Conservation (phyloP, 1,140 invertebrate species). For the Tetramorium parvispinum region DNA sequence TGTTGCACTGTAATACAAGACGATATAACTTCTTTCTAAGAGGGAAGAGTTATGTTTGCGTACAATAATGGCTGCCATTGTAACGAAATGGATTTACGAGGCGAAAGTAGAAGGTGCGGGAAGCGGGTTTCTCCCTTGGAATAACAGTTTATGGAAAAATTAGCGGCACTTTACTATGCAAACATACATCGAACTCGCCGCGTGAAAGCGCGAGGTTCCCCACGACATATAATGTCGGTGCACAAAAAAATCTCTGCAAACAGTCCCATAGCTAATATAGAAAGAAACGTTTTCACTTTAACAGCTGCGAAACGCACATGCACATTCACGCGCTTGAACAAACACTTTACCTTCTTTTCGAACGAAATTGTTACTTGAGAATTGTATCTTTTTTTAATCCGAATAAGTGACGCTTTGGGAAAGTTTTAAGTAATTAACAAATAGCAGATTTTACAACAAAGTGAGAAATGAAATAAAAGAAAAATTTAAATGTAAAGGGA, state of each 20-base stretch:
- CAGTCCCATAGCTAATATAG: neutral
- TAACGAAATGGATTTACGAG: slow-evolving; percentile 60
- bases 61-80: slow-evolving; percentile 47
- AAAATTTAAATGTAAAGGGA: neutral
- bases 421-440: neutral
- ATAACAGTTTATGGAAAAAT: slow-evolving; percentile 73
- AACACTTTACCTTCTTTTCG: slow-evolving; percentile 2
- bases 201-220: neutral
- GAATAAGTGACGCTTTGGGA: neutral
- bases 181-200: slow-evolving; percentile 57
- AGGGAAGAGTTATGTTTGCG: slow-evolving; percentile 23
- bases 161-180: slow-evolving; percentile 71
- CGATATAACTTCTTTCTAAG: neutral
- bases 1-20: neutral
- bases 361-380: neutral
- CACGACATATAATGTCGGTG: neutral
- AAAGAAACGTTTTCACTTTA: slow-evolving; percentile 16
- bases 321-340: slow-evolving; percentile 9
- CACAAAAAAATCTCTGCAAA: slow-evolving; percentile 51
- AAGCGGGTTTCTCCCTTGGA: slow-evolving; percentile 31
- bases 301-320: slow-evolving; percentile 18
- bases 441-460: neutral
- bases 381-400: neutral
- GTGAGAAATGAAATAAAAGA: neutral
- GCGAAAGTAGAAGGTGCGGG: neutral